A percentile compares a stretch with the other conserved stretches of the same genome.
Conservation (phyloP, 1,140 invertebrate genomes). For the Drosophila virilis region DNA sequence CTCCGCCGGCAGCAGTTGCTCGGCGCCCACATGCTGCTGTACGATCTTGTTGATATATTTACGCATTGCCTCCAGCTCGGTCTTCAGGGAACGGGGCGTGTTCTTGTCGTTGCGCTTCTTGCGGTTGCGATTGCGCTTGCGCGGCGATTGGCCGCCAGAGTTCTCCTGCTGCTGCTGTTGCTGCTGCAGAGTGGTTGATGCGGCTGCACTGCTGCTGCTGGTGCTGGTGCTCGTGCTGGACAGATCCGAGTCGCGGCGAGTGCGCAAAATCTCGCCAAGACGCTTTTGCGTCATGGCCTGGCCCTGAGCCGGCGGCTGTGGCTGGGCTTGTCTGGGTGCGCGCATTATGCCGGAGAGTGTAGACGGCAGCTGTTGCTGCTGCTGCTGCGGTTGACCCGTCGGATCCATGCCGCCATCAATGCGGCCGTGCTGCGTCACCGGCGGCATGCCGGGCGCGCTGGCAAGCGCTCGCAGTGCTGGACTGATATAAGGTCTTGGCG, state of each 20-base stretch:
- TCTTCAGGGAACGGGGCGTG: conserved; percentile 38
- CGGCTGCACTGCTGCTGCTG: conserved; percentile 27
- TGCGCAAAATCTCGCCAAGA: conserved; percentile 1
- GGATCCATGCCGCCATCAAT: conserved; percentile 47
- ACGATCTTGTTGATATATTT: conserved; percentile 76
- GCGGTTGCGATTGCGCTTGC: conserved; percentile 47
- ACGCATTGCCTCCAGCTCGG: conserved; percentile 57
- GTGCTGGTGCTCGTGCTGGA: conserved; percentile 56
- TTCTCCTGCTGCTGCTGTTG: conserved; percentile 15
- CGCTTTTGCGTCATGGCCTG: conserved; percentile 5
- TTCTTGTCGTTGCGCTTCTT: conserved; percentile 43
- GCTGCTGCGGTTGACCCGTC: not conserved
- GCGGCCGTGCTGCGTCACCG: conserved; percentile 8
- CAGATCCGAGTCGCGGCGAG: conserved; percentile 55
- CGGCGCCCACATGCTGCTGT: conserved; percentile 48
- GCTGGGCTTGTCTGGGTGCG: not conserved
- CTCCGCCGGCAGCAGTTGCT: conserved; percentile 38
- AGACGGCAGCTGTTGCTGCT: not conserved
- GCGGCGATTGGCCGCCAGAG: conserved; percentile 4
- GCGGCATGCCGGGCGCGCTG: not conserved
- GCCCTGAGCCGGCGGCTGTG: conserved; percentile 3
- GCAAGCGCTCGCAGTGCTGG: too few relatives aligned
- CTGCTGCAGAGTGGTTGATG: not conserved
- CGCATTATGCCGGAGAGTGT: too few relatives aligned
- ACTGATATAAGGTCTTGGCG: too few relatives aligned